Base-by-base conservation (phyloP, 1,140 invertebrate genomes). In the Pantala flavescens region DNA sequence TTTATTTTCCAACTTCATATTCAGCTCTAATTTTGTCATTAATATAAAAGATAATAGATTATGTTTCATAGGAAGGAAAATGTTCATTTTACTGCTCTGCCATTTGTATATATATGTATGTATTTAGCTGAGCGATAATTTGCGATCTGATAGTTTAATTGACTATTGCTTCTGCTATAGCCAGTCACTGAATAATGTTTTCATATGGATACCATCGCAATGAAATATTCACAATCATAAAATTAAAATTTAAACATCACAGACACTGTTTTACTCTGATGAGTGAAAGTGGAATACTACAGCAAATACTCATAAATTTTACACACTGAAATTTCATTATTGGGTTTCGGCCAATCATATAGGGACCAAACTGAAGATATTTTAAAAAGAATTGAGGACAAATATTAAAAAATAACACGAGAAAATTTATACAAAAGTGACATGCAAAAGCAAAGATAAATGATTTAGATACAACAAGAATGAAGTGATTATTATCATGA, bases 61-160 rank as follows among this genome's bases (percentile, higher is more conserved):
- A 63, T 19, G 49, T 63, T 63, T 63, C 5, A 63, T 63, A 63
- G 49, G 49, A 63, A 63, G 49, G n/a, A 63, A 63, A 63, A 21
- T 63, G 49, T 63, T 63, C 49, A 63, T 63, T 63, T 63, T 63
- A 63, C 49, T 63, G 49, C 49, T 63, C n/a, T 63, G 49, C 49
- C 49, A 63, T 21, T 63, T 63, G 49, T 16, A 5, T 63, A 19
- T 63, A 21, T 63, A 63, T 63, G 49, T 5, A 36, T 36, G 28
- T 36, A 36, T 5, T 36, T 9, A 36, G 28, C 28, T 36, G 28
- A 36, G 28, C 28, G 28, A 9, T 36, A 36, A 5, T 36, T 36
- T 36, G n/a, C n/a, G n/a, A n/a, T n/a, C n/a, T 36, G 28, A 36
- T 36, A 36, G 28, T 36, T 36, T 36, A 36, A 36, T 36, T 36